These are phyloP conservation scores for Unio pictorum DNA, from an alignment of 2,888 invertebrate genomes.

Conservation along the genomic window DNA sequence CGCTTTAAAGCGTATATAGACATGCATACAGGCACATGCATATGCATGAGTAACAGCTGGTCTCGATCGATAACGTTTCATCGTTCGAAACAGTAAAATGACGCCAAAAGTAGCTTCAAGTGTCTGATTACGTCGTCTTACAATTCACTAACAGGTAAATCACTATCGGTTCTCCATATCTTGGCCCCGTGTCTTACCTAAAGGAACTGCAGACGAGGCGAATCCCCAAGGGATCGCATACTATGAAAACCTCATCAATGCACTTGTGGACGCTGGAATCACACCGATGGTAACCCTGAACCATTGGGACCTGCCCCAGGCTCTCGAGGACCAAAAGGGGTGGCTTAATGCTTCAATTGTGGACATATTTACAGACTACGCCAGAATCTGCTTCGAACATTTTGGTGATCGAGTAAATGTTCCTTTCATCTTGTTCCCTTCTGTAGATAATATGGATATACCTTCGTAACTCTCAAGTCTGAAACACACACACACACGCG, in stretches of 20 bases:
- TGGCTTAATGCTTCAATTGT: conserved; percentile 63
- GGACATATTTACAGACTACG: conserved; percentile 68
- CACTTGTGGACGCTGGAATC: conserved; percentile 76
- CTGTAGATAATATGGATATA: too few relatives aligned
- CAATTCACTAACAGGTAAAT: conserved; percentile 31
- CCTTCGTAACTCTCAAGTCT: too few relatives aligned
- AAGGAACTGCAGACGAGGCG: conserved; percentile 71
- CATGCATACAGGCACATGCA: too few relatives aligned
- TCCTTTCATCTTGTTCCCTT: too few relatives aligned
- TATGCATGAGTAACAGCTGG: too few relatives aligned
- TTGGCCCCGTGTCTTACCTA: conserved; percentile 84
- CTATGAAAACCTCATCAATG: conserved; percentile 83
- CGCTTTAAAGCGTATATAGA: too few relatives aligned
- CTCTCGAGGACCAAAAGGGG: conserved; percentile 69
- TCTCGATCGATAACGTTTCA: neutral
- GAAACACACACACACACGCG: too few relatives aligned
- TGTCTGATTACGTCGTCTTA: too few relatives aligned
- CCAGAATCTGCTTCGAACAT: conserved; percentile 62
- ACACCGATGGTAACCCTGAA: conserved; percentile 76
- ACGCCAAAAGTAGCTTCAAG: neutral
- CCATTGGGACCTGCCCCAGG: conserved; percentile 69
- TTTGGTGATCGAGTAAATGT: conserved; percentile 68
- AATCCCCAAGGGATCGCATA: conserved; percentile 83
- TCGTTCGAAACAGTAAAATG: neutral
- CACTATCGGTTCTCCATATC: conserved; percentile 74